Base-by-base conservation (phyloP, 2,113 vertebrate species). In the Limnothrissa miodon region DNA sequence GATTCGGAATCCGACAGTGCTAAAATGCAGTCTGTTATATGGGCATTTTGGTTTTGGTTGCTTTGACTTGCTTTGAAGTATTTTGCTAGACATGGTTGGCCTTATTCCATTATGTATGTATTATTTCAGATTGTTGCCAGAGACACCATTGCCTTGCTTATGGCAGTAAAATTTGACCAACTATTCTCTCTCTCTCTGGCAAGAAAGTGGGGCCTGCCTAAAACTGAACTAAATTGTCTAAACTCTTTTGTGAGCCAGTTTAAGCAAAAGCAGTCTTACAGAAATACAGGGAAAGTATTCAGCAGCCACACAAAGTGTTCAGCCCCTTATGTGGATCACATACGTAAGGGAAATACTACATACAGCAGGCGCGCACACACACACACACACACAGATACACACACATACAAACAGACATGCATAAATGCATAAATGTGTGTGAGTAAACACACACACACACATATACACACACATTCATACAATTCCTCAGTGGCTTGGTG, bases 211-310 rank as follows among this genome's bases (percentile, higher is more conserved):
- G 80, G 78, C 13, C 10, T 25, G 39, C 62, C 78, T 78, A 82
- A 66, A 81, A 70, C 78, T 39, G 33, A 70, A 44, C 81, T 80
- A 46, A 85, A 6, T 80, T 78, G 42, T 81, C 53, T 53, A 45
- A 80, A 85, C 85, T 87, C 80, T 33, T 45, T 45, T 80, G 5
- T 86, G 85, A 88, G 79, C 45, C 78, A 53, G 5, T 81, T 33
- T 78, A 84, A 84, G 81, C 80, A 82, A 42, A 42, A 82, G 78
- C 45, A 62, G 46, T 80, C 81, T 80, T 79, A 25, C 23, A 53
- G 48, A 83, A 84, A 86, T 81, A 74, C 53, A 70, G 15, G 25
- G 62, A 70, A 70, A 70, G 56, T 9, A 62, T 62, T 62, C 56
- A 62, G 62, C 62, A 70, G 62, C 33, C 62, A 70, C 62, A 70